Base-by-base conservation (phyloP, 2,113 vertebrate genomes). In the Leucoraja erinaceus region DNA sequence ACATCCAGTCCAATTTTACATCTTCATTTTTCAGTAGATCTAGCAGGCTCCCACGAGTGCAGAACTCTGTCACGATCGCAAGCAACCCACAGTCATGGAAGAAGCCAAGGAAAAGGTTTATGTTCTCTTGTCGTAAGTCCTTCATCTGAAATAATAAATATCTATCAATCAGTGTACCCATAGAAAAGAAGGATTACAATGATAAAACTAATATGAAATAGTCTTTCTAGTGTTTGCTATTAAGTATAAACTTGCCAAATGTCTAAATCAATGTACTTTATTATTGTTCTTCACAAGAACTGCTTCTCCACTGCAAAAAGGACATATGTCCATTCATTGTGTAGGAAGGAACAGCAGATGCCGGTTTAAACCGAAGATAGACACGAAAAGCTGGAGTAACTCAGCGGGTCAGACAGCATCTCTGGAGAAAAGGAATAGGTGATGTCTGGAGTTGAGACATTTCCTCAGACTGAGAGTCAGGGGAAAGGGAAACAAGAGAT, bases 1-100 rank as follows among this genome's bases (percentile, higher is more conserved):
- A 97, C 97, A 97, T 97, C 97, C 97, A 97, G 95, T 97, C 97
- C 5, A 97, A 96, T 93, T 97, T 97, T 33, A 97, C 96, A 0
- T 97, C 96, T 0, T 96, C 95, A 1, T 96, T 97, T 2, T 96
- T 93, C 75, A 97, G 94, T 18, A 97, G 95, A 94, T 97, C 97
- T 93, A 97, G 95, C 93, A 97, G 84, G 94, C 96, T 97, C 8
- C 97, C 97, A 16, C 97, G 95, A 91, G 96, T 97, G 94, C 96
- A 97, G 94, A 95, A 97, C 94, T 97, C 96, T 0, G 96, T 97
- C 78, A 97, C 95, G 6, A 97, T 97, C 93, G 97, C 97, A 0
- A 97, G 97, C 0, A 97, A 94, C 0, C 96, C 96, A 14, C 96
- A 97, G 94, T 97, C 97, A 1, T 95, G 95, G 70, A 97, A 97